Evolutionary conservation across 2,797 vertebrate genomes (phyloP).

Genomic region (Eupleurogrammus muticus): DNA sequence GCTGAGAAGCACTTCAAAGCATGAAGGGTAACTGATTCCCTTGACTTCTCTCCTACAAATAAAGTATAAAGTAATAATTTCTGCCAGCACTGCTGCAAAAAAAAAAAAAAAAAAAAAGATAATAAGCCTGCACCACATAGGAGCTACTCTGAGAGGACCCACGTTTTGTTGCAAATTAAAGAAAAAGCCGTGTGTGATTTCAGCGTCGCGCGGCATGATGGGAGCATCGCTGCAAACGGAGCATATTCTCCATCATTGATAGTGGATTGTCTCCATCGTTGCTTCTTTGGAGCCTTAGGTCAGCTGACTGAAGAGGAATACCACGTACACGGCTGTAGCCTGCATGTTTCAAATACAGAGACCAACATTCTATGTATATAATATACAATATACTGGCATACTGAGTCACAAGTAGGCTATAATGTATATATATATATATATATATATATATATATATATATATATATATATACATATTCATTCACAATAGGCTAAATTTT

Average conservation of each 20-base stretch:
- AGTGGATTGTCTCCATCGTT: constrained; percentile 30
- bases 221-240: constrained; percentile 35
- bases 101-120: too few relatives aligned
- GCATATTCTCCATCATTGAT: constrained; percentile 37
- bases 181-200: constrained; percentile 46
- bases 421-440: too few relatives aligned
- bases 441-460: too few relatives aligned
- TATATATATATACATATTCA: too few relatives aligned
- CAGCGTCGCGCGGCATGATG: constrained; percentile 37
- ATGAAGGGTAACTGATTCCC: constrained; percentile 61
- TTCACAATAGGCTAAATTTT: too few relatives aligned
- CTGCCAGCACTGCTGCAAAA: constrained; percentile 33
- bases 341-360: too few relatives aligned
- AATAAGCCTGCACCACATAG: constrained; percentile 23
- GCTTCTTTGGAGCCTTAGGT: constrained; percentile 65
- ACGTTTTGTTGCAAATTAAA: constrained; percentile 51
- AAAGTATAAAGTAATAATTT: constrained; percentile 57
- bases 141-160: constrained; percentile 40
- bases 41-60: constrained; percentile 65
- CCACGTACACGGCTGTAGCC: too few relatives aligned
- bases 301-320: constrained; percentile 55
- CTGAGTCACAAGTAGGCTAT: too few relatives aligned
- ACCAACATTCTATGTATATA: too few relatives aligned
- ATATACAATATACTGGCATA: too few relatives aligned
- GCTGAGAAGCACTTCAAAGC: constrained; percentile 67